Base-by-base conservation (phyloP, 2,797 vertebrate species). In the Brachyalestes nurse region DNA sequence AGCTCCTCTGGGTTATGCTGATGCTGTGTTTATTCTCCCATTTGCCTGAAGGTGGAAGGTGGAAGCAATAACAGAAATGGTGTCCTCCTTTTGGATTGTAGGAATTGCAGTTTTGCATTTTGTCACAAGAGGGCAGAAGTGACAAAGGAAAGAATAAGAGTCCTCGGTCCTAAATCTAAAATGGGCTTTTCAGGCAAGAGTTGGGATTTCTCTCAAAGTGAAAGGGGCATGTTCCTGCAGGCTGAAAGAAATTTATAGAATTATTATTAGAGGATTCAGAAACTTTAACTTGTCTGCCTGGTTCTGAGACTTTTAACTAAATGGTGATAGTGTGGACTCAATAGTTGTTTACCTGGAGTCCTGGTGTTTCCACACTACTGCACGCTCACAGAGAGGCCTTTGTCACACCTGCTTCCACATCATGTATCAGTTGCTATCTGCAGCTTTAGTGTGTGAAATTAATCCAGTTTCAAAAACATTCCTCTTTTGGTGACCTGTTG, bases 51-150 rank as follows among this genome's bases (percentile, higher is more conserved):
- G 34, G 34, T 34, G 34, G 16, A 34, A 34, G 34, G 34, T 34
- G 34, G 34, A 34, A 34, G 34, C 34, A 34, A 4, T 34, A 3
- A 34, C 34, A 34, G 34, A 34, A 34, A 34, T 19, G 1, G 28
- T 6, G 9, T 23, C 57, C n/a, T 21, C 21, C 13, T 4, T 21
- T 34, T 66, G 47, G 17, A 14, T 25, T 55, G 34, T 8, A 2
- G 6, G 38, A 55, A 38, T 67, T 60, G 13, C 62, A 13, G 2
- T 25, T 17, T 70, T 62, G 17, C 53, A 5, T 47, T 67, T 7
- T 38, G 14, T 76, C 86, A 86, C 84, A 34, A 86, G 86, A 70
- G 77, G 84, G 78, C 84, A 83, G 72, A 7, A 75, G 40, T 42
- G 25, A n/a, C 51, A 60, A 79, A 55, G 12, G 42, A 67, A 64